These are phyloP conservation scores for Oppia nitens DNA, from an alignment of 1,140 invertebrate species.

Conservation along the genomic window DNA sequence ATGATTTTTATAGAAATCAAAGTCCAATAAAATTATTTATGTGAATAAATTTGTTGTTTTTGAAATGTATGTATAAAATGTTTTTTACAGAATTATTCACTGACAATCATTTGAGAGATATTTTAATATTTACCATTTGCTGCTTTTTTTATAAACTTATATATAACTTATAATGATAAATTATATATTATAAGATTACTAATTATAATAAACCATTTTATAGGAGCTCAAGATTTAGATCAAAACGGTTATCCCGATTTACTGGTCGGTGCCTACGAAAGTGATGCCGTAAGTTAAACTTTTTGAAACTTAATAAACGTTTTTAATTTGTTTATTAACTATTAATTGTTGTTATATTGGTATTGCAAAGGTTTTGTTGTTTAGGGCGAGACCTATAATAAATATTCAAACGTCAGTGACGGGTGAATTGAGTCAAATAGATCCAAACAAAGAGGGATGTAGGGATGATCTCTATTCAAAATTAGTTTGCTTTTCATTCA, in stretches of 20 bases:
- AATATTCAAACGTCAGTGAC: constrained; percentile 43
- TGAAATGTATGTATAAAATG: too few relatives aligned
- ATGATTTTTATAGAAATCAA: too few relatives aligned
- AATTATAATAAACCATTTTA: neutral
- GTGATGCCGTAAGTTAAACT: constrained; percentile 41
- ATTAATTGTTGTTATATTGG: neutral
- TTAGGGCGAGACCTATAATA: constrained; percentile 61
- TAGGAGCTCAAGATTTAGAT: constrained; percentile 67
- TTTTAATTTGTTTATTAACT: too few relatives aligned
- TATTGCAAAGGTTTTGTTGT: constrained; percentile 6
- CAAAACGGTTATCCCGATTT: constrained; percentile 80
- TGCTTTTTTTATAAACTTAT: too few relatives aligned
- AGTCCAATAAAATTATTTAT: too few relatives aligned
- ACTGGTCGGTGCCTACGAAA: constrained; percentile 68
- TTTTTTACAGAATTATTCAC: too few relatives aligned
- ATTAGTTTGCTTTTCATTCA: constrained; percentile 68
- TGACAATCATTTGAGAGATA: too few relatives aligned
- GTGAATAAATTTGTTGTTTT: too few relatives aligned
- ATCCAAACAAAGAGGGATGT: constrained; percentile 57
- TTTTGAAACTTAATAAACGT: too few relatives aligned
- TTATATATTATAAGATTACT: too few relatives aligned
- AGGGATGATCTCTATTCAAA: constrained; percentile 40
- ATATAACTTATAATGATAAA: too few relatives aligned
- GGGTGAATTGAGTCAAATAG: constrained; percentile 49
- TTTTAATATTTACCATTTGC: too few relatives aligned